Base-by-base conservation (phyloP, 1,140 invertebrate genomes). In the Phenacoccus solenopsis region DNA sequence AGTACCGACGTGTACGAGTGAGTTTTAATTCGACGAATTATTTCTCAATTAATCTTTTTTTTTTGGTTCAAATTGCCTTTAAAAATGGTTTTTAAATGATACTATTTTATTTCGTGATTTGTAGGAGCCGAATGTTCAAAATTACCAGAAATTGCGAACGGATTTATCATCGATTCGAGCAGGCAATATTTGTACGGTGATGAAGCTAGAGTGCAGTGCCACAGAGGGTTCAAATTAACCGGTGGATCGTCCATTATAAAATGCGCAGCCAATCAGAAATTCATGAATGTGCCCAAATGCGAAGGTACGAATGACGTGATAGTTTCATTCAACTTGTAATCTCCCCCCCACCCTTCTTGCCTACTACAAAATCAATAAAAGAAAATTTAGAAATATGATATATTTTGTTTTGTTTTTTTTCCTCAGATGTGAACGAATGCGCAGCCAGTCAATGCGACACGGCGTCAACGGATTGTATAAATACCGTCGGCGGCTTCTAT, bases 181-280 rank as follows among this genome's bases (percentile, higher is more conserved):
- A 84, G 85, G 71, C 79, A 87, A 28, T 95, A 95, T 76, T 89
- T 86, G 72, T 98, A 85, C 75, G 93, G 91, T 1, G 94, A 97
- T 76, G 92, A 96, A 79, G 92, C 92, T 13, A 81, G 92, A 71
- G 92, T 96, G 21, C 93, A 96, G 77, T 98, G 94, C 80, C 90
- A 89, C 75, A 88, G 89, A 81, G 94, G 95, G 68, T 96, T 90
- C 78, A 88, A 88, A 77, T 79, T 92, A 0, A 86, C 87, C 30
- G 93, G 91, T 20, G 92, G 91, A 22, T 88, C 88, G n/a, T 92
- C 90, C 72, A 87, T 94, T 25, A 88, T 98, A 71, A 87, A 86
- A 75, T 98, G 95, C 78, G 91, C 92, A 72, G 82, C 91, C 61
- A 86, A 89, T 73, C 91, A 96, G 78, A 81, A 85, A 70, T 96